Evolutionary conservation across 2,797 vertebrate species (phyloP), one percentile per base, ranked within the genome.

Genomic region (Alauda arvensis): DNA sequence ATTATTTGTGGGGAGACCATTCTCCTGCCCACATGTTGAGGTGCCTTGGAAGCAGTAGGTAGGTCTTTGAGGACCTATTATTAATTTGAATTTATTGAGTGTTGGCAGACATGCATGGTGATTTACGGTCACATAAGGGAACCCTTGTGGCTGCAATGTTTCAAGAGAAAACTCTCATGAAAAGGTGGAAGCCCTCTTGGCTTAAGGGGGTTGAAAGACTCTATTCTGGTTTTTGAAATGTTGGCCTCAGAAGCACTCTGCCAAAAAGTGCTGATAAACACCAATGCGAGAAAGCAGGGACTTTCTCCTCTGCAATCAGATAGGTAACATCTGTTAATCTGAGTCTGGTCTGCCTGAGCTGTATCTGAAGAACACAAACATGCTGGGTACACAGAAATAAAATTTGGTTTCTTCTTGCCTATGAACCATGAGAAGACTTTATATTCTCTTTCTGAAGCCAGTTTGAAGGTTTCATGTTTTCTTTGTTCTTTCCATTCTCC

Each of bases 51-150:
- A 90, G 57, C 29, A 81, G 55, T 83, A 71, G 78, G 80, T 57
- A 87, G 46, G 26, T 62, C 82, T 93, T 94, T 72, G 87, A 91
- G 87, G 88, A 70, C 82, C 62, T 83, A 90, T 93, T 91, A 93
- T 91, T 92, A 93, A 89, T 83, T 74, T 87, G 33, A 70, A 90
- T 93, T 94, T 94, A 92, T 84, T 83, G 83, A 85, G 93, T 92
- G 90, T 77, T 91, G 93, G 92, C 77, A 94, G 94, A 89, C 26
- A 43, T 55, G 61, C 11, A 2, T 77, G 71, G 60, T 39, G 14
- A 80, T 91, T 93, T 90, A 91, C 5, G 3, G 43, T 55, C 70
- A 70, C 78, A 93, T 81, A 94, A 94, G 85, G 83, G 87, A 94
- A 79, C 79, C 83, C 49, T 92, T 94, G 88, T 93, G 61, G 33